These are phyloP conservation scores for Caenorhabditis becei DNA, from an alignment of 2,888 invertebrate species.

Conservation along the genomic window DNA sequence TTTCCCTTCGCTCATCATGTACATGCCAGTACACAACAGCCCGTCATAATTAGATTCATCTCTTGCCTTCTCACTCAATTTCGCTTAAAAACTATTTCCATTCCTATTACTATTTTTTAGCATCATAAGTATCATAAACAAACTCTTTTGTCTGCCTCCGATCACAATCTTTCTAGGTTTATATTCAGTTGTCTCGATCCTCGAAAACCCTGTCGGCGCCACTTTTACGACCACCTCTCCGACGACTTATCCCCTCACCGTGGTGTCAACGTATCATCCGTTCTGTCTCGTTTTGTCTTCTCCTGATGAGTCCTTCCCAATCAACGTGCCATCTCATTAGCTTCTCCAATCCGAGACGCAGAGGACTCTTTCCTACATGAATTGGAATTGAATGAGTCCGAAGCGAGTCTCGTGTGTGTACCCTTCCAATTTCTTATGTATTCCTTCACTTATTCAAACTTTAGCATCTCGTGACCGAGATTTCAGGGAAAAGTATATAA, in stretches of 20 bases:
- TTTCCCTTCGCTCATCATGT: conserved; percentile 24
- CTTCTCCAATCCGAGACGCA: conserved; percentile 7
- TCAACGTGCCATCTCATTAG: conserved; percentile 55
- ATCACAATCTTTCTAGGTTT: conserved; percentile 31
- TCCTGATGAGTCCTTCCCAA: conserved; percentile 21
- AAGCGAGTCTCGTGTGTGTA: not conserved
- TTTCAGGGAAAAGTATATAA: too few relatives aligned
- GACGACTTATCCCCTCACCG: conserved; percentile 8
- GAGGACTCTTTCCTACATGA: not conserved
- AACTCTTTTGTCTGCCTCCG: not conserved
- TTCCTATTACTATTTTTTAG: not conserved
- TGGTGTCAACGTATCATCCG: conserved; percentile 42
- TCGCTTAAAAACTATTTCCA: conserved; percentile 27
- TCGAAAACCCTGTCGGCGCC: conserved; percentile 48
- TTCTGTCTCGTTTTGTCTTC: not conserved
- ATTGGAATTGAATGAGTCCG: conserved; percentile 23
- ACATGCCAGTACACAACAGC: conserved; percentile 33
- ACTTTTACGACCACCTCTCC: conserved; percentile 42
- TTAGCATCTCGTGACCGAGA: not conserved
- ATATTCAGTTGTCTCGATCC: conserved; percentile 3
- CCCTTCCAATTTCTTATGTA: not conserved
- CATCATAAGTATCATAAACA: not conserved
- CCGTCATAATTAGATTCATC: conserved; percentile 58
- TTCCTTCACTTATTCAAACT: not conserved
- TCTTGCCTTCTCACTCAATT: conserved; percentile 53